Evolutionary conservation across 2,113 vertebrate species (phyloP).

Genomic region (Crocuta crocuta): DNA sequence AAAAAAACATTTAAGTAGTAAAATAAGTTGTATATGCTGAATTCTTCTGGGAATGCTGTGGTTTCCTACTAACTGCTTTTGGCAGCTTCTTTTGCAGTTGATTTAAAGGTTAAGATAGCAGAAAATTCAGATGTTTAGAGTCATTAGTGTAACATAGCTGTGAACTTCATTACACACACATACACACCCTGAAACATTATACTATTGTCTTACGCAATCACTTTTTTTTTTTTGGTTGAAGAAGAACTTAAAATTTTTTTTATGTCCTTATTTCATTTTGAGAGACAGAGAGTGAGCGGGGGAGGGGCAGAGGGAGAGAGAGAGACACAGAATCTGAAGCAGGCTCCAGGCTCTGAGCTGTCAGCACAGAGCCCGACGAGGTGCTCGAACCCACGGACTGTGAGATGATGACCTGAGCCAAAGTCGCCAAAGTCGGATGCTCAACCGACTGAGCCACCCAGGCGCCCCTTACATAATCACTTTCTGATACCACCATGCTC

Average conservation of each 20-base stretch:
- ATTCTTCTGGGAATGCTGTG: slow-evolving; percentile 60
- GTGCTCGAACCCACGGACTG: no score
- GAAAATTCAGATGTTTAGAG: slow-evolving; percentile 65
- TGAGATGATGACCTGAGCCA: no score
- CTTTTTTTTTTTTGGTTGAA: neutral
- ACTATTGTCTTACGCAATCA: slow-evolving; percentile 48
- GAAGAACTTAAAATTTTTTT: no score
- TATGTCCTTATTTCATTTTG: no score
- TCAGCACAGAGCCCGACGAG: no score
- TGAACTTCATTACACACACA: slow-evolving; percentile 51
- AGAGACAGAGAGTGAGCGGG: no score
- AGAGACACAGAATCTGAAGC: no score
- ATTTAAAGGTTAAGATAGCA: slow-evolving; percentile 72
- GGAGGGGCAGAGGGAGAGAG: no score
- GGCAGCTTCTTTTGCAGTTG: slow-evolving; percentile 62
- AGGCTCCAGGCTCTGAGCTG: no score
- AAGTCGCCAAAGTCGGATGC: no score
- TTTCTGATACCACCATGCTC: neutral
- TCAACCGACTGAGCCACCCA: no score
- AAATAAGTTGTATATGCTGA: slow-evolving; percentile 51
- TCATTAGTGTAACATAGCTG: slow-evolving; percentile 41
- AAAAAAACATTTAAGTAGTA: slow-evolving; percentile 66
- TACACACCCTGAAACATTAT: neutral
- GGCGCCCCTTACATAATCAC: neutral
- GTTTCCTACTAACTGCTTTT: slow-evolving; percentile 66